Percentiles rank a stretch among this genome's conserved stretches.
These are phyloP conservation scores for Remorina albescens DNA, from an alignment of 2,797 vertebrate species.

Conservation along the genomic window DNA sequence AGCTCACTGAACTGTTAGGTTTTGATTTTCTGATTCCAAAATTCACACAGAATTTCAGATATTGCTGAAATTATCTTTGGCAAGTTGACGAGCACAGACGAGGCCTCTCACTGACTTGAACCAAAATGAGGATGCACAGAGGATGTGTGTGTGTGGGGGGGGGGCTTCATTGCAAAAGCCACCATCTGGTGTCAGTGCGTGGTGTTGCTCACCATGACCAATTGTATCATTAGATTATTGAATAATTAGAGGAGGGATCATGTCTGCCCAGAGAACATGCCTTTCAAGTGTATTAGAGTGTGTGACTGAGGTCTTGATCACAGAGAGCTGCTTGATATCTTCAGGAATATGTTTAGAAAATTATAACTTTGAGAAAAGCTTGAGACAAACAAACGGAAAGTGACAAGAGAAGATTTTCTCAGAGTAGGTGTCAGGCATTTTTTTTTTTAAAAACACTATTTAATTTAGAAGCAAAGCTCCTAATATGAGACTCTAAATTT, in stretches of 20 bases:
- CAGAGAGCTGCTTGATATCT: conserved; percentile 19
- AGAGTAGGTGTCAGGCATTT: conserved; percentile 30
- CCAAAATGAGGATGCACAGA: conserved; percentile 63
- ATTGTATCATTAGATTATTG: conserved; percentile 85
- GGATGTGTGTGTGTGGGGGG: conserved; percentile 57
- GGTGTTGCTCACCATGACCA: conserved; percentile 84
- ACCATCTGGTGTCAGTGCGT: conserved; percentile 83
- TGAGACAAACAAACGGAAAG: conserved; percentile 32
- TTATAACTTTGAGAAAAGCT: conserved; percentile 30
- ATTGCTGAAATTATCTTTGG: conserved; percentile 57
- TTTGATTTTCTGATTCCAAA: conserved; percentile 27
- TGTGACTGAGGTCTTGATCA: conserved; percentile 64
- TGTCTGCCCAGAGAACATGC: conserved; percentile 73
- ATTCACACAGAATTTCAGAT: conserved; percentile 27
- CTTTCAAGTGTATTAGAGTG: conserved; percentile 67
- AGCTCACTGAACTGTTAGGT: neutral
- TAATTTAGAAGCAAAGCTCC: conserved; percentile 43
- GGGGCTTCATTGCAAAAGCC: conserved; percentile 71
- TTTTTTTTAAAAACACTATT: conserved; percentile 26
- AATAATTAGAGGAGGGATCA: conserved; percentile 83
- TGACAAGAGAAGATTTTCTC: conserved; percentile 20
- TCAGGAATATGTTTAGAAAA: conserved; percentile 25
- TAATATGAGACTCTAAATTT: conserved; percentile 38
- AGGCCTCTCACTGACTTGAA: conserved; percentile 55
- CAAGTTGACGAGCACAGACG: conserved; percentile 57